These are phyloP conservation scores for Matsumyia berberina DNA, from an alignment of 2,888 invertebrate species.

Conservation along the genomic window DNA sequence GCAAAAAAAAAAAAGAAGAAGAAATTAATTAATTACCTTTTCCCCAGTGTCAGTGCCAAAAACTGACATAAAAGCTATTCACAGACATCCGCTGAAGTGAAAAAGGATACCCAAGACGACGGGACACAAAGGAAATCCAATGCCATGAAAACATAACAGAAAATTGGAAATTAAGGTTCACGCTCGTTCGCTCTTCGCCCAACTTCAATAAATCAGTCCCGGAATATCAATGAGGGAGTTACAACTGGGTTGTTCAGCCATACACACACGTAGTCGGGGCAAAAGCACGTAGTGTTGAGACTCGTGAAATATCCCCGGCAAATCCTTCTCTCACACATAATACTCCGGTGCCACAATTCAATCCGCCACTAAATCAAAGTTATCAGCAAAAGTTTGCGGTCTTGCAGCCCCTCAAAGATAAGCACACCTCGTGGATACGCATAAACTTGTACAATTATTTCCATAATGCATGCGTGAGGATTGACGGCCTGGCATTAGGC, in stretches of 20 bases:
- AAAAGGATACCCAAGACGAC: conserved; percentile 1
- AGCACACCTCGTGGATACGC: conserved; percentile 8
- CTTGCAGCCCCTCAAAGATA: conserved; percentile 20
- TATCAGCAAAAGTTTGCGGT: conserved; percentile 54
- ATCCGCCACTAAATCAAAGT: conserved; percentile 58
- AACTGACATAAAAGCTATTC: conserved; percentile 8
- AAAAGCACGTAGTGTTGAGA: conserved; percentile 38
- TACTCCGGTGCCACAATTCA: conserved; percentile 25
- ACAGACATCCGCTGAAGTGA: not conserved
- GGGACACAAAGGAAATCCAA: conserved; percentile 29
- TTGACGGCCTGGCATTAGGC: conserved; percentile 15
- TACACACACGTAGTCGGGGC: not conserved
- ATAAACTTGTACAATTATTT: conserved; percentile 35
- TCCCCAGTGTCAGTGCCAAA: not conserved
- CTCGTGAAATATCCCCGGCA: conserved; percentile 29
- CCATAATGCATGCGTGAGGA: conserved; percentile 21
- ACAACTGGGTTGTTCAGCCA: conserved; percentile 13
- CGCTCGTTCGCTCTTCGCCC: conserved; percentile 52
- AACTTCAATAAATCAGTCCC: conserved; percentile 49
- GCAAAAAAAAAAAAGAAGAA: too few species aligned
- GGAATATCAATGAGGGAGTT: conserved; percentile 66
- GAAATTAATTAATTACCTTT: conserved; percentile 22
- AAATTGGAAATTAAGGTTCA: conserved; percentile 64
- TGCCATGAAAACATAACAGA: conserved; percentile 38
- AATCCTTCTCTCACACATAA: conserved; percentile 32